phyloP scores from a whole-genome alignment of 2,797 vertebrate genomes.

The Serranus cabrilla region DNA sequence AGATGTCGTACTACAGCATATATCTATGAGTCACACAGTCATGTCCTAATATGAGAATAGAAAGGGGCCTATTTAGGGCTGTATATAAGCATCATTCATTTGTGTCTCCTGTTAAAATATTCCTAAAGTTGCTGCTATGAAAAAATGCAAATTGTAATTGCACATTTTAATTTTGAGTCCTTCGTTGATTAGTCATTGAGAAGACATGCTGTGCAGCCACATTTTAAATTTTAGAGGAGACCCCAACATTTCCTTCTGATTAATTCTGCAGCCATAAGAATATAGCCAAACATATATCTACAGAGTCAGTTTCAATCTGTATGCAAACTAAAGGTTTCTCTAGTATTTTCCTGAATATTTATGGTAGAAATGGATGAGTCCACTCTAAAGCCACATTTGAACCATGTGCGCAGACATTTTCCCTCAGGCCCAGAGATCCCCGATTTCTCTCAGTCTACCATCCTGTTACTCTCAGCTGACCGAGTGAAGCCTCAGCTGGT shows the following conservation, averaged over 20 bases:
- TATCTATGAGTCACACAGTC: neutral
- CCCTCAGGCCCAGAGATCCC: constrained; percentile 36
- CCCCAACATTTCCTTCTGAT: neutral
- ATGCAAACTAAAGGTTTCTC: neutral
- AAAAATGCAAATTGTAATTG: neutral
- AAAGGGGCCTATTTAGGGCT: neutral
- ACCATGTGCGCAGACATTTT: constrained; percentile 36
- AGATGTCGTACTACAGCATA: constrained; percentile 42
- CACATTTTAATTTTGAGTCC: neutral
- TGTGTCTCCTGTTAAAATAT: neutral
- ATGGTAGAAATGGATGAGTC: neutral
- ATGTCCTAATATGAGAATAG: neutral
- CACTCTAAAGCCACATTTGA: constrained; percentile 4
- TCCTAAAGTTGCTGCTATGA: neutral
- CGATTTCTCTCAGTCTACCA: constrained; percentile 43
- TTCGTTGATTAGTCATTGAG: neutral
- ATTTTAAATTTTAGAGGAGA: neutral
- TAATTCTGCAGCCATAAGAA: neutral
- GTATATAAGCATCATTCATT: neutral
- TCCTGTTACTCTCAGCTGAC: constrained; percentile 63
- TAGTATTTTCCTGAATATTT: neutral
- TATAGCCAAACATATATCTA: neutral
- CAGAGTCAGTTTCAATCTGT: neutral
- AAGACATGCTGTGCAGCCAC: neutral
- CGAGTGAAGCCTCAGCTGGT: constrained; percentile 63